These are phyloP conservation scores for Aepyceros melampus DNA, from an alignment of 2,113 vertebrate species.

Conservation along the genomic window DNA sequence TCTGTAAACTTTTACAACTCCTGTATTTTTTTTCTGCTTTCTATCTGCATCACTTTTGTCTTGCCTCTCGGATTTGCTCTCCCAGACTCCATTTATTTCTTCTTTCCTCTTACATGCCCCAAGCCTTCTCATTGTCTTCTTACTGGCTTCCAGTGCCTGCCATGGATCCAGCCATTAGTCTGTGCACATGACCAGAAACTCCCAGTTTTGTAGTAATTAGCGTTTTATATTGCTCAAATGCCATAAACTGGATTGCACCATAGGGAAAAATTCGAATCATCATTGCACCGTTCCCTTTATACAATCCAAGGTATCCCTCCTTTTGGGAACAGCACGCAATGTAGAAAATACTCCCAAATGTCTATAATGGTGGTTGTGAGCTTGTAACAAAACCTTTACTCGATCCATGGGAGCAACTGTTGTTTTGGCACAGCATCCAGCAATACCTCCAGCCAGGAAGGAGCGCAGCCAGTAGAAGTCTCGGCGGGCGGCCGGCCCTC, in stretches of 20 bases:
- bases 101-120: background rate
- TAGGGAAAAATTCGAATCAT: conserved; percentile 99
- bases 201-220: conserved; percentile 90
- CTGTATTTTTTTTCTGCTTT: background rate
- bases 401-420: too few species aligned
- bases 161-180: conserved; percentile 97
- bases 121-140: background rate
- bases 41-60: background rate
- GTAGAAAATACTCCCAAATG: conserved; percentile 94
- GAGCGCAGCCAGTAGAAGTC: conserved; percentile 93
- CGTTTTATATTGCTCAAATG: conserved; percentile 97
- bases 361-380: too few species aligned
- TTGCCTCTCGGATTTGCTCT: background rate
- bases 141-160: conserved; percentile 82
- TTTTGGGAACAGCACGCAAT: conserved; percentile 92
- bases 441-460: conserved; percentile 95
- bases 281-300: conserved; percentile 99
- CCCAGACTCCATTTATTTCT: background rate
- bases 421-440: too few species aligned
- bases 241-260: conserved; percentile 98
- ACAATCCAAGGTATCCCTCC: conserved; percentile 94
- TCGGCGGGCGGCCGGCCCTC: conserved; percentile 71
- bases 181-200: conserved; percentile 93
- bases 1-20: background rate
- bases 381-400: too few species aligned